Percentiles rank a stretch among this genome's conserved stretches.
Conservation (phyloP, 2,113 vertebrate genomes). For the Butorides virescens region DNA sequence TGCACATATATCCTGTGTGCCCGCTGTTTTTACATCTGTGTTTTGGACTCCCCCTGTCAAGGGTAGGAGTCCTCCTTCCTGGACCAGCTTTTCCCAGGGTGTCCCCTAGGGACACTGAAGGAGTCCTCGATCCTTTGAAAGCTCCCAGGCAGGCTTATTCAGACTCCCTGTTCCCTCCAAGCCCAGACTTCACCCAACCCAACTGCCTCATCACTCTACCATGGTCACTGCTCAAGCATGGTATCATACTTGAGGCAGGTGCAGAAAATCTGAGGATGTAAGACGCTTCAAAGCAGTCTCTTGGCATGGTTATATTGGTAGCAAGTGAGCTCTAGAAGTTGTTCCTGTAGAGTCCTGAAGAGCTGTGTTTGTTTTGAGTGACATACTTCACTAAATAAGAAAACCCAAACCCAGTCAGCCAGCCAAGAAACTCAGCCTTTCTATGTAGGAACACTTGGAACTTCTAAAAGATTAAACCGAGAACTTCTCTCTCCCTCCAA, state of each 20-base stretch:
- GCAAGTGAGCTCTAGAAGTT: not conserved
- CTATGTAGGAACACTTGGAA: not conserved
- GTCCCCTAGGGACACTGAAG: not conserved
- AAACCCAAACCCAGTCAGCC: not conserved
- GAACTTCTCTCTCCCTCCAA: not conserved
- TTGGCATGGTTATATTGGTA: not conserved
- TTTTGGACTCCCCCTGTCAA: not conserved
- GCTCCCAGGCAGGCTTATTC: not conserved
- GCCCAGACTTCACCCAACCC: not conserved
- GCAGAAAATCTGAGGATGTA: not conserved
- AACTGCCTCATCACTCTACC: not conserved
- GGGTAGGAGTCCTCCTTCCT: not conserved
- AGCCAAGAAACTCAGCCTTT: not conserved
- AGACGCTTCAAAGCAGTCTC: not conserved
- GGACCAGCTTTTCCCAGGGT: not conserved
- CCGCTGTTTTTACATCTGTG: not conserved
- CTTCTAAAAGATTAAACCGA: not conserved
- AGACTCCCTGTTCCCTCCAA: not conserved
- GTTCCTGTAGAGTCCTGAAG: not conserved
- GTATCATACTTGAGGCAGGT: not conserved
- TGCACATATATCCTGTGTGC: rapidly evolving
- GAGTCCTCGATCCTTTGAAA: not conserved
- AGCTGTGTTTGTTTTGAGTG: not conserved
- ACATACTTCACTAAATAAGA: not conserved
- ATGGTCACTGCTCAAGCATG: not conserved